Evolutionary conservation across 2,888 invertebrate genomes (phyloP).

Genomic region (Callyntrura guangdongensis): DNA sequence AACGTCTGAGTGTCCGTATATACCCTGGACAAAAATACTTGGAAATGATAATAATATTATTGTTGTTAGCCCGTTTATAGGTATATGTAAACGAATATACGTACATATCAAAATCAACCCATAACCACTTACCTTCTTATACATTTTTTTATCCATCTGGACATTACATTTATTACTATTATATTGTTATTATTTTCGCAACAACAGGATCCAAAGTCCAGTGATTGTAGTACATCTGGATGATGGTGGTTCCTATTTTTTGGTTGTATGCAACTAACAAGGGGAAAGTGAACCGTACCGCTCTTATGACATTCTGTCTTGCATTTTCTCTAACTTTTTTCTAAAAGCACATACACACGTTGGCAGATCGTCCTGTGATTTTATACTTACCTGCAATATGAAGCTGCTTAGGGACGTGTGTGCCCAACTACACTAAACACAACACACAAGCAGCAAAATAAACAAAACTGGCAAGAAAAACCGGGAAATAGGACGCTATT

Average conservation of each 20-base stretch:
- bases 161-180: conserved; percentile 16
- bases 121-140: conserved; percentile 23
- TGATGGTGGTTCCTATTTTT: conserved; percentile 8
- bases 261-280: neutral
- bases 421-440: neutral
- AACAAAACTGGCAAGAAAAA: conserved; percentile 22
- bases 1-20: conserved; percentile 15
- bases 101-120: neutral
- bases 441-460: conserved; percentile 36
- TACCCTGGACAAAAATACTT: conserved; percentile 22
- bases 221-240: neutral
- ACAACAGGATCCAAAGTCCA: conserved; percentile 50
- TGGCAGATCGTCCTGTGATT: neutral
- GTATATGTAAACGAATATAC: neutral
- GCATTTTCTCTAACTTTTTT: conserved; percentile 11
- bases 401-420: conserved; percentile 19
- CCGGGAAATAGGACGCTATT: conserved; percentile 16
- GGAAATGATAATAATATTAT: conserved; percentile 52
- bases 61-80: neutral
- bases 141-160: conserved; percentile 31
- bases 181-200: conserved; percentile 3
- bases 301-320: conserved; percentile 41
- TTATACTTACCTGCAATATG: neutral
- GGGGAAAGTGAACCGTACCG: conserved; percentile 47
- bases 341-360: neutral